Conservation (phyloP, 1,140 invertebrate genomes). For the Zaprionus gabonicus region DNA sequence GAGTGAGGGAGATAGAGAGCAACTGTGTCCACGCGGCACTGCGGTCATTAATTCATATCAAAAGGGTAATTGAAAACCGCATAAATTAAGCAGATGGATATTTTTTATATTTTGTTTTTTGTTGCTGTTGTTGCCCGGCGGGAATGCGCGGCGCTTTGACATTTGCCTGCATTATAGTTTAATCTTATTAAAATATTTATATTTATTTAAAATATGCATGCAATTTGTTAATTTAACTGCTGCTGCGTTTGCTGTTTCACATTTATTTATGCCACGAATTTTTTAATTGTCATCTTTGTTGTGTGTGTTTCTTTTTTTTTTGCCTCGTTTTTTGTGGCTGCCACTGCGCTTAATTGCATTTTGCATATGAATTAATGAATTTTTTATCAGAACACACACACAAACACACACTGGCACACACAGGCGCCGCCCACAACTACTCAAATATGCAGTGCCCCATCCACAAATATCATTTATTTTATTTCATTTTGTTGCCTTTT, state of each 20-base stretch:
- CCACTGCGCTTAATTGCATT: constrained; percentile 82
- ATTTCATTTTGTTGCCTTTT: constrained; percentile 57
- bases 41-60: constrained; percentile 80
- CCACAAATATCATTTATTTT: constrained; percentile 70
- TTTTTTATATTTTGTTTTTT: constrained; percentile 52
- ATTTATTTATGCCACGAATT: constrained; percentile 67
- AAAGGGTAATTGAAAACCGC: constrained; percentile 82
- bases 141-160: constrained; percentile 69
- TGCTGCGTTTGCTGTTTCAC: constrained; percentile 59
- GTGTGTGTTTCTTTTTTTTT: constrained; percentile 2
- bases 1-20: not conserved
- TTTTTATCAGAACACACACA: constrained; percentile 71
- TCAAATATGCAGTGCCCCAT: constrained; percentile 58
- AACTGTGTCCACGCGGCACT: constrained; percentile 13
- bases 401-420: constrained; percentile 21
- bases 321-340: constrained; percentile 59
- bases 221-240: constrained; percentile 83
- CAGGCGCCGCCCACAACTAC: constrained; percentile 30
- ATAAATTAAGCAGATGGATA: constrained; percentile 70
- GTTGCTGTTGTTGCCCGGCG: constrained; percentile 32
- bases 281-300: constrained; percentile 52
- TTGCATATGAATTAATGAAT: constrained; percentile 83
- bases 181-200: constrained; percentile 84
- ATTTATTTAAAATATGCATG: constrained; percentile 83
- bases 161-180: constrained; percentile 83